These are phyloP conservation scores for Glandiceps talaboti DNA, from an alignment of 53 echinoderm and acorn worm genomes.

Conservation along the genomic window DNA sequence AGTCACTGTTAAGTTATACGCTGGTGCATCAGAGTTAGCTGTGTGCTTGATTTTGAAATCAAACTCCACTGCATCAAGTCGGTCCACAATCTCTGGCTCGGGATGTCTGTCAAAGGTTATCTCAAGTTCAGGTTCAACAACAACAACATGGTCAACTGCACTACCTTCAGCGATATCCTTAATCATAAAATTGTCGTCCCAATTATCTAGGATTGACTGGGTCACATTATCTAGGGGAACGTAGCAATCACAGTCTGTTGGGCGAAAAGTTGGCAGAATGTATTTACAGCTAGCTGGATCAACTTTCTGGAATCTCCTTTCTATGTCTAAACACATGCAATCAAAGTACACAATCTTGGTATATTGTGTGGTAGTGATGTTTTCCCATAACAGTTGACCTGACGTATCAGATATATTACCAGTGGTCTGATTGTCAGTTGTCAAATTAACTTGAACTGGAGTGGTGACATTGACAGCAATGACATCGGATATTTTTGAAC, in stretches of 20 bases:
- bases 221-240: conserved; percentile 59
- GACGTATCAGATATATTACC: neutral
- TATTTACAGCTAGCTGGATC: neutral
- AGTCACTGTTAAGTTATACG: conserved; percentile 37
- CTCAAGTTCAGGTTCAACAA: conserved; percentile 48
- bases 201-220: conserved; percentile 48
- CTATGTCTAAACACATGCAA: neutral
- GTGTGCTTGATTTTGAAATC: conserved; percentile 48
- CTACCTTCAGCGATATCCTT: conserved; percentile 41
- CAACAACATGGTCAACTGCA: conserved; percentile 23
- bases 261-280: neutral
- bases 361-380: neutral
- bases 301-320: no score
- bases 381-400: neutral
- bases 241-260: conserved; percentile 42
- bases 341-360: no score
- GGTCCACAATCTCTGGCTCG: conserved; percentile 45
- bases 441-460: no score
- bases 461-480: neutral
- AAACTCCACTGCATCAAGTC: conserved; percentile 38
- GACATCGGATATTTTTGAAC: neutral
- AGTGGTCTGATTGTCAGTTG: neutral
- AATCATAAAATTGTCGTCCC: conserved; percentile 49
- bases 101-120: conserved; percentile 40
- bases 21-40: conserved; percentile 35